phyloP scores from a whole-genome alignment of 1,140 invertebrate species.

The Heterodera carotae region DNA sequence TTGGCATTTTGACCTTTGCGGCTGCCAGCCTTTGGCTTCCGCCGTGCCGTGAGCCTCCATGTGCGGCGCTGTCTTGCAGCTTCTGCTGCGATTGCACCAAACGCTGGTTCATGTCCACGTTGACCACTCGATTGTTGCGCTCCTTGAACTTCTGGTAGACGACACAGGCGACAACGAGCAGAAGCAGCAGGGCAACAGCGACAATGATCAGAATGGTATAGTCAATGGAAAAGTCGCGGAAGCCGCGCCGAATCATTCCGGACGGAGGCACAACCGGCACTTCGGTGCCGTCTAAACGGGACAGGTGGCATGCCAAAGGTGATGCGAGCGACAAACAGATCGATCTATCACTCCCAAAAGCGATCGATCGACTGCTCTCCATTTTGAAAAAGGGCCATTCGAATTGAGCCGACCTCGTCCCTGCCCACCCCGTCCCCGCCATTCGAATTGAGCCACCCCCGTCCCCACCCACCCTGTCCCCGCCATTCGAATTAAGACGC shows the following conservation, averaged over 20 bases:
- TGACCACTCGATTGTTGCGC: conserved; percentile 20
- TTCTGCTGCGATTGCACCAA: conserved; percentile 15
- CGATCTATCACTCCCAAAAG: too few relatives aligned
- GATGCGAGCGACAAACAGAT: too few relatives aligned
- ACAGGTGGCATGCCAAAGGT: too few relatives aligned
- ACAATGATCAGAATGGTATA: conserved; percentile 27
- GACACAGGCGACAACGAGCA: conserved; percentile 24
- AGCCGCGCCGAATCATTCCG: conserved; percentile 22
- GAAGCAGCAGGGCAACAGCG: conserved; percentile 13
- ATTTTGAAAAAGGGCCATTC: too few relatives aligned
- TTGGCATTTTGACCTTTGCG: not conserved
- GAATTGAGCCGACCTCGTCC: too few relatives aligned
- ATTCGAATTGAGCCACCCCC: too few relatives aligned
- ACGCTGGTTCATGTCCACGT: conserved; percentile 29
- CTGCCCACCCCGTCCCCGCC: too few relatives aligned
- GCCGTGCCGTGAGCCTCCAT: not conserved
- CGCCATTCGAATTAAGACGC: too few relatives aligned
- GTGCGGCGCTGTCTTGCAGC: not conserved
- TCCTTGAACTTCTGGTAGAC: conserved; percentile 31
- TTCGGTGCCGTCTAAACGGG: conserved; percentile 17
- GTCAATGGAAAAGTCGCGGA: conserved; percentile 32
- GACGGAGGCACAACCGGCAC: conserved; percentile 11
- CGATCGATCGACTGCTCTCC: too few relatives aligned
- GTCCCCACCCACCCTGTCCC: too few relatives aligned
- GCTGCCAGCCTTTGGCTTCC: not conserved